These are phyloP conservation scores for Megaustenia siamemsis DNA, from an alignment of 2,888 invertebrate genomes.

Conservation along the genomic window DNA sequence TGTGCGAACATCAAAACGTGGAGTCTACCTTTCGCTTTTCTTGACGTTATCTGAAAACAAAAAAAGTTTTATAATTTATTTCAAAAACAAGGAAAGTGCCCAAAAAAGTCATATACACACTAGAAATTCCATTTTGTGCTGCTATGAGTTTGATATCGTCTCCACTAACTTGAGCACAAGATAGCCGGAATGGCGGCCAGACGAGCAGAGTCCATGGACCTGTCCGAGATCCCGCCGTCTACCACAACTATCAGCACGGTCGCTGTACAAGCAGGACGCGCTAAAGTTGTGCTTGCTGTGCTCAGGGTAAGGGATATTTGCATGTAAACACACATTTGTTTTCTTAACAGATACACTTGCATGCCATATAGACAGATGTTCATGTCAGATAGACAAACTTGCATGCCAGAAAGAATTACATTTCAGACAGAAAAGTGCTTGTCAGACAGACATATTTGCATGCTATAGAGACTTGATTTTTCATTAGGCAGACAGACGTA, in stretches of 20 bases:
- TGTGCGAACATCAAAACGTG: slow-evolving; percentile 23
- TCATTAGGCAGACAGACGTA: too few species aligned
- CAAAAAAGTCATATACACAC: slow-evolving; percentile 12
- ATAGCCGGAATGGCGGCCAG: slow-evolving; percentile 48
- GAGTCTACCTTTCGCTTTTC: slow-evolving; percentile 40
- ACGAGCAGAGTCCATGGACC: slow-evolving; percentile 66
- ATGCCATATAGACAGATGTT: not conserved
- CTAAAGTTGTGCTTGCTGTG: slow-evolving; percentile 92
- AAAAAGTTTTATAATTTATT: slow-evolving; percentile 11
- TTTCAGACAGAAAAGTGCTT: too few species aligned
- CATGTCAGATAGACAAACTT: too few species aligned
- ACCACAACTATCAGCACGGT: slow-evolving; percentile 92
- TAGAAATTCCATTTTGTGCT: slow-evolving; percentile 23
- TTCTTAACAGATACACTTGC: not conserved
- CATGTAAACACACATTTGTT: too few species aligned
- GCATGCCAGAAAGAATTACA: too few species aligned
- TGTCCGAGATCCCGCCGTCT: slow-evolving; percentile 74
- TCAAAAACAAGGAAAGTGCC: slow-evolving; percentile 46
- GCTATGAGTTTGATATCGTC: slow-evolving; percentile 37
- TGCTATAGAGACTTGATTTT: not conserved
- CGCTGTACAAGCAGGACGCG: slow-evolving; percentile 91
- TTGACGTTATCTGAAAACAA: slow-evolving; percentile 45
- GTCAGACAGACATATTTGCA: too few species aligned
- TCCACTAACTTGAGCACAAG: slow-evolving; percentile 6
- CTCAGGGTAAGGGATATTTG: slow-evolving; percentile 87